Conservation (phyloP, 2,113 vertebrate species). For the Pandion haliaetus region DNA sequence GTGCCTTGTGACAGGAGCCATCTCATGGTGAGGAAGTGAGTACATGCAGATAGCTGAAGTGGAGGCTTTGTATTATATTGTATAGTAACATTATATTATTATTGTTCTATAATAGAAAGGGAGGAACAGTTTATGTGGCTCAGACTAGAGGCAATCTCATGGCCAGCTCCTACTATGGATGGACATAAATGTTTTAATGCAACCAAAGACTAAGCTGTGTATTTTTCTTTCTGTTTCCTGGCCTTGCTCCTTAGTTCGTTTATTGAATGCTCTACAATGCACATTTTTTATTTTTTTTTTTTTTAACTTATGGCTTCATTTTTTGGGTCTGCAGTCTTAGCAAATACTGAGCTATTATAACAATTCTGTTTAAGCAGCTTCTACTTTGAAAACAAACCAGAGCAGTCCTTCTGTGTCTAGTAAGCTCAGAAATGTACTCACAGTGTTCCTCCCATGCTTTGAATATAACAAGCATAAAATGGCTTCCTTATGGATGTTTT, state of each 20-base stretch:
- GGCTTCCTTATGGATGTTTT: neutral
- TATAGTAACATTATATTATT: neutral
- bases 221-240: neutral
- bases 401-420: neutral
- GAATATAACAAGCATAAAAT: neutral
- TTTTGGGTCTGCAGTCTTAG: neutral
- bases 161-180: neutral
- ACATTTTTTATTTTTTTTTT: neutral
- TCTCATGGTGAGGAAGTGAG: neutral
- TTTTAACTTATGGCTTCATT: neutral
- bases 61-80: neutral
- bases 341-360: neutral
- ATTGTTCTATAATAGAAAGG: neutral
- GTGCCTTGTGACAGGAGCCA: neutral
- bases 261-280: neutral
- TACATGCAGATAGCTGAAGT: neutral
- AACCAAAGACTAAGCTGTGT: neutral
- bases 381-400: neutral
- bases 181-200: neutral
- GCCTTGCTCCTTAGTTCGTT: neutral
- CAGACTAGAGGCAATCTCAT: neutral
- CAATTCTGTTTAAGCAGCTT: neutral
- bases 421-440: neutral
- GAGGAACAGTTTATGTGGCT: neutral
- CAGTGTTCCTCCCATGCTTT: neutral